Evolutionary conservation across 2,888 invertebrate genomes (phyloP).

Genomic region (Selenia dentaria): DNA sequence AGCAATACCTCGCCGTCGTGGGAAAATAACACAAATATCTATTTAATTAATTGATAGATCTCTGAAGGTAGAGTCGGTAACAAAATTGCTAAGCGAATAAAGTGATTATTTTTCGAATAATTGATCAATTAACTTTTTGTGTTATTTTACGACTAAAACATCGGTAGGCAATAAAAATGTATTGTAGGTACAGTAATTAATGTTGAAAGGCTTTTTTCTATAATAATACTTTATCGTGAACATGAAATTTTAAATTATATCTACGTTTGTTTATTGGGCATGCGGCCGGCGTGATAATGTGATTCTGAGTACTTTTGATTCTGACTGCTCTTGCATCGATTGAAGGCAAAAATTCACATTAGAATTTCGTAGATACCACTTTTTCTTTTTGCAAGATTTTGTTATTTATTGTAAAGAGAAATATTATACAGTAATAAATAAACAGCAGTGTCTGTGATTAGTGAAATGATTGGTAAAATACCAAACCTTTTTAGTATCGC

Average conservation of each 20-base stretch:
- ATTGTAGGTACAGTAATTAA: constrained; percentile 9
- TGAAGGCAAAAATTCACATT: too few species aligned
- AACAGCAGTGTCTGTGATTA: too few species aligned
- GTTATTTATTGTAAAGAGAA: too few species aligned
- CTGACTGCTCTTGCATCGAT: too few species aligned
- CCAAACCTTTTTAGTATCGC: too few species aligned
- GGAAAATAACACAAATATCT: constrained; percentile 42
- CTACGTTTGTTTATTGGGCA: too few species aligned
- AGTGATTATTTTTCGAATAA: constrained; percentile 22
- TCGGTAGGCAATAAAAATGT: constrained; percentile 15
- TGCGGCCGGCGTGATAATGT: too few species aligned
- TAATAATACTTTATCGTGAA: constrained; percentile 9
- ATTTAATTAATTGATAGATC: constrained; percentile 36
- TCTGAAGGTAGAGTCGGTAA: constrained; percentile 21
- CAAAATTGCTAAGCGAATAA: constrained; percentile 22
- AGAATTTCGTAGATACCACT: too few species aligned
- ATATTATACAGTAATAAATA: too few species aligned
- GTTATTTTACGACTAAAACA: constrained; percentile 16
- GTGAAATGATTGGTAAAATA: too few species aligned
- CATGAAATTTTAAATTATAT: constrained; percentile 22
- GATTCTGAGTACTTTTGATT: too few species aligned
- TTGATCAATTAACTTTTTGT: constrained; percentile 22
- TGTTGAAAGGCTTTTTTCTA: constrained; percentile 17
- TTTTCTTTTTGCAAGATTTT: too few species aligned
- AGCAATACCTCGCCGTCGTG: constrained; percentile 38